Evolutionary conservation across 2,113 vertebrate species (phyloP).

Genomic region (Thermophis baileyi): DNA sequence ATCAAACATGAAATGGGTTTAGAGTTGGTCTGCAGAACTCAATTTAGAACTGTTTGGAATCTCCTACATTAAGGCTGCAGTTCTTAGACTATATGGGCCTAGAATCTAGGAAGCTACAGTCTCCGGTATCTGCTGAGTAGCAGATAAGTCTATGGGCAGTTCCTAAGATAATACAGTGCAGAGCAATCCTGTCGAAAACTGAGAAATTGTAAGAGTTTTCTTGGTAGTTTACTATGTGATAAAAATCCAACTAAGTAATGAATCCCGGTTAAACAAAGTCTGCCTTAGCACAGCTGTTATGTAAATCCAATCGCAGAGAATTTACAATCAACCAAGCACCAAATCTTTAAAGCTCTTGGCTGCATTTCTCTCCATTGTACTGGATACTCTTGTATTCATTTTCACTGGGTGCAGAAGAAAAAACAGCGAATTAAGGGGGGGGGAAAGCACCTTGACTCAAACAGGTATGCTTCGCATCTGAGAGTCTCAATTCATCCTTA

Average conservation of each 20-base stretch:
- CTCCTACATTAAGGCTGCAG: background rate
- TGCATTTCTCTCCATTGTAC: rapidly evolving
- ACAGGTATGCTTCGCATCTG: background rate
- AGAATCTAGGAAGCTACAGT: background rate
- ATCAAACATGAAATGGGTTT: background rate
- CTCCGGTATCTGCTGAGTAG: background rate
- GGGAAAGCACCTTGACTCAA: background rate
- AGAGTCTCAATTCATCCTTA: background rate
- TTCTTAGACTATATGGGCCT: rapidly evolving
- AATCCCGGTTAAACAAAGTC: background rate
- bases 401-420: background rate
- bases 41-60: background rate
- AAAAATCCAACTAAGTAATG: background rate
- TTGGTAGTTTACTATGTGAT: background rate
- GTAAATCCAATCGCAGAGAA: rapidly evolving
- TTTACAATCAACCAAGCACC: rapidly evolving
- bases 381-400: rapidly evolving
- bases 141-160: background rate
- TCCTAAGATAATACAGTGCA: background rate
- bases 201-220: background rate
- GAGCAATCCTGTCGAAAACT: rapidly evolving
- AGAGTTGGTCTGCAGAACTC: background rate
- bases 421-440: background rate
- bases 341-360: rapidly evolving
- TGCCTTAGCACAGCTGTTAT: background rate